These are phyloP conservation scores for Tetranychus cinnabarinus DNA, from an alignment of 1,140 invertebrate species.

Conservation along the genomic window DNA sequence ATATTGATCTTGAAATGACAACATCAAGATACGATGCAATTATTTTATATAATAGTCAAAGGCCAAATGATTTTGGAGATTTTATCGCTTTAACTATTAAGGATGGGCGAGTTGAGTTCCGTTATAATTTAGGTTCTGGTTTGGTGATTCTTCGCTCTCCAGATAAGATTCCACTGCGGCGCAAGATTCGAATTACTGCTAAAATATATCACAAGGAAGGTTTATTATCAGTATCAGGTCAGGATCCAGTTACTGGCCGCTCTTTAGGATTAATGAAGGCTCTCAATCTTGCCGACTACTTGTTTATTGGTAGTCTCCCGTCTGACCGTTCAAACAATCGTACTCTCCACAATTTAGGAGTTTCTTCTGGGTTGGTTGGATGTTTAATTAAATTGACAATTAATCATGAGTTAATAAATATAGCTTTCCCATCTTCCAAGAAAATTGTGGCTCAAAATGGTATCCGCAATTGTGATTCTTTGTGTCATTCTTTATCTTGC, in stretches of 20 bases:
- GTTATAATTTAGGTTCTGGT: slow-evolving; percentile 34
- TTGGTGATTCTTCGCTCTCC: slow-evolving; percentile 46
- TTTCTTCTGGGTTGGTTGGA: slow-evolving; percentile 49
- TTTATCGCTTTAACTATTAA: slow-evolving; percentile 56
- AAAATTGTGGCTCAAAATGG: neutral
- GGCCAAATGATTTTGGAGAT: slow-evolving; percentile 41
- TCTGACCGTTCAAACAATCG: slow-evolving; percentile 35
- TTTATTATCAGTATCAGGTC: slow-evolving; percentile 51
- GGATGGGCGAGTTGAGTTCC: slow-evolving; percentile 19
- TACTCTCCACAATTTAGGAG: slow-evolving; percentile 61
- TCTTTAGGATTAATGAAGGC: slow-evolving; percentile 52
- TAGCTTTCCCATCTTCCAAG: neutral
- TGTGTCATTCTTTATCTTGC: neutral
- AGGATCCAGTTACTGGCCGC: slow-evolving; percentile 48
- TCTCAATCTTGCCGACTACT: slow-evolving; percentile 51
- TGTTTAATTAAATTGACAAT: slow-evolving; percentile 53
- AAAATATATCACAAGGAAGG: slow-evolving; percentile 63
- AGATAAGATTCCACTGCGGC: slow-evolving; percentile 43
- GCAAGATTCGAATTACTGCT: slow-evolving; percentile 50
- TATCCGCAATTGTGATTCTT: neutral
- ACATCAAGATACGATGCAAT: slow-evolving; percentile 63
- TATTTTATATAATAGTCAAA: slow-evolving; percentile 66
- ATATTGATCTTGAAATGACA: slow-evolving; percentile 66
- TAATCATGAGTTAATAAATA: slow-evolving; percentile 31
- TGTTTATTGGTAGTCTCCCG: slow-evolving; percentile 57